Conservation (phyloP, 2,113 vertebrate species). For the Alaudala cheleensis region DNA sequence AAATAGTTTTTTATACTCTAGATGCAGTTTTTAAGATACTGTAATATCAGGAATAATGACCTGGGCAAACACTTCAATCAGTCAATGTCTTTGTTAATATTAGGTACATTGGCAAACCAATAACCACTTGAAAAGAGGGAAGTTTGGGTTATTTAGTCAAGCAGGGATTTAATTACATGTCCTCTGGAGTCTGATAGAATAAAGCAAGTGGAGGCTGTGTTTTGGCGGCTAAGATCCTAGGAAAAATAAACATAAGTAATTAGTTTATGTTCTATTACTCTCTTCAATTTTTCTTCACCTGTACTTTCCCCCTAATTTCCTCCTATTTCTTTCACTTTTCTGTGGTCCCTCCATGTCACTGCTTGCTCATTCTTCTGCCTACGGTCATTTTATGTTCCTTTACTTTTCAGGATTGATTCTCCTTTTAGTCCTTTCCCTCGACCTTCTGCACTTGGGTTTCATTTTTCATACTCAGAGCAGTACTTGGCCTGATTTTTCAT, state of each 20-base stretch:
- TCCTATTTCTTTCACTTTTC: neutral
- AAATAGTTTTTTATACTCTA: slow-evolving; percentile 12
- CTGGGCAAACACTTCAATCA: neutral
- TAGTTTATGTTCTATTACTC: neutral
- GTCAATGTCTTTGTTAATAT: neutral
- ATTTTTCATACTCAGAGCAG: neutral
- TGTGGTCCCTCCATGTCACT: neutral
- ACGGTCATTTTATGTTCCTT: neutral
- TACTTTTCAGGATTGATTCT: neutral
- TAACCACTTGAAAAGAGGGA: neutral
- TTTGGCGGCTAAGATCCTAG: neutral
- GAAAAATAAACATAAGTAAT: neutral
- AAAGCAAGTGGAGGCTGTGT: neutral
- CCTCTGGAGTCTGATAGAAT: neutral
- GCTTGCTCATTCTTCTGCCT: neutral
- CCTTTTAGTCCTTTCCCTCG: neutral
- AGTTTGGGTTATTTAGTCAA: neutral
- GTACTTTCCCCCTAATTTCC: neutral
- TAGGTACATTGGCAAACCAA: neutral
- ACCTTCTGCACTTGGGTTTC: neutral
- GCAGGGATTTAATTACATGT: neutral
- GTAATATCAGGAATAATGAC: neutral
- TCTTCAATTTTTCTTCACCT: neutral
- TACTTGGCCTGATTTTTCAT: neutral
- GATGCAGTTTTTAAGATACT: neutral